Evolutionary conservation across 1,140 invertebrate species (phyloP).

Genomic region (Solen grandis): DNA sequence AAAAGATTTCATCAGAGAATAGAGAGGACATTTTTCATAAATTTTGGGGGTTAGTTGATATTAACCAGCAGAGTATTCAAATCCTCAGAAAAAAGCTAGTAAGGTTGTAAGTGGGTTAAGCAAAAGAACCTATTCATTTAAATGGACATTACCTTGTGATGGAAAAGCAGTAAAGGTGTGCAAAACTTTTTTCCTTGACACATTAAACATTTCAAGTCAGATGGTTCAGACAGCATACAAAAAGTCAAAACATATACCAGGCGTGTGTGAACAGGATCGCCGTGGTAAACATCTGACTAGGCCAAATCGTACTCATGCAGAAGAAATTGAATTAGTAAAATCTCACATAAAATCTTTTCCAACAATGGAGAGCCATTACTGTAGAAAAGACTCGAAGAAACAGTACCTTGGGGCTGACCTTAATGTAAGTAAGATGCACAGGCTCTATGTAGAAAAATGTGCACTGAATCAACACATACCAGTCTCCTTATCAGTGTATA

Average conservation of each 20-base stretch:
- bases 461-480: not conserved
- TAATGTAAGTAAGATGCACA: constrained; percentile 23
- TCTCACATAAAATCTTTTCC: constrained; percentile 20
- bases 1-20: not conserved
- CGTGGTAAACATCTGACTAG: constrained; percentile 9
- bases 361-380: constrained; percentile 30
- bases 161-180: constrained; percentile 11
- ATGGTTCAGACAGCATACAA: constrained; percentile 13
- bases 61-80: not conserved
- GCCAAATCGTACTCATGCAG: not conserved
- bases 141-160: not conserved
- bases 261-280: not conserved
- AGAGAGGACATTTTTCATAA: not conserved
- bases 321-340: not conserved
- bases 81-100: too few species aligned
- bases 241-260: not conserved
- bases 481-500: constrained; percentile 10
- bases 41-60: not conserved
- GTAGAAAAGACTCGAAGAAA: constrained; percentile 22
- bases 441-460: constrained; percentile 24
- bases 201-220: not conserved
- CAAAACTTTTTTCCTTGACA: constrained; percentile 37
- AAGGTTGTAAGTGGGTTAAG: too few species aligned
- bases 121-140: too few species aligned
- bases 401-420: not conserved